Evolutionary conservation across 2,888 invertebrate species (phyloP), one percentile per base, ranked within the genome.

Genomic region (Falcaria lacertinaria): DNA sequence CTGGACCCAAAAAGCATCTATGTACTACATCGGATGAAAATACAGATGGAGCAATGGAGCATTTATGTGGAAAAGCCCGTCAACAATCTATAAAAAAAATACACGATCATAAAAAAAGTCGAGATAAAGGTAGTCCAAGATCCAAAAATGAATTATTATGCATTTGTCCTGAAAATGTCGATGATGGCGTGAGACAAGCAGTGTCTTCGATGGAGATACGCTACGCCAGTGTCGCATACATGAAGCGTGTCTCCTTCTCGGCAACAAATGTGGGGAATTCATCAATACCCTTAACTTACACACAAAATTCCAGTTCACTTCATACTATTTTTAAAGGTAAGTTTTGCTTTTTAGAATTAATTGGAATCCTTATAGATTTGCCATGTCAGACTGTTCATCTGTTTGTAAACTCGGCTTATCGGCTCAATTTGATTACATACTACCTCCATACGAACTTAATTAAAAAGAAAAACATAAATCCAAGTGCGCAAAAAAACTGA

Each of bases 261-360:
- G 66, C 75, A 0, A 69, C 69, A 0, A 61, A 72, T 36, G 39
- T 74, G 4, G 28, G 11, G 11, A 62, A 54, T 43, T 56, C 53
- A 2, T 37, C 58, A 22, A 55, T 62, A 2, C 44, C 57, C 19
- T 50, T 60, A 0, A 63, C 56, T 39, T 16, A 61, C 28, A 43
- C 45, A 11, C 34, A 42, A 13, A 52, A 60, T 41, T 50, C 57
- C 16, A 49, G 59, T 45, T 81, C 83, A 1, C 52, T 86, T 41
- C 69, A 71, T 44, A 84, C 83, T 7, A 65, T 87, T 48, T 85
- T 79, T 39, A 79, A 72, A 80, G 79, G 85, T 81, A 57, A 11
- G 1, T 34, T 33, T 34, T n/a, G n/a, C n/a, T n/a, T n/a, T n/a
- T n/a, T n/a, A n/a, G n/a, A n/a, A n/a, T n/a, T n/a, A n/a, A n/a